Evolutionary conservation across 2,113 vertebrate species (phyloP), one percentile per base, ranked within the genome.

Genomic region (Panthera tigris): DNA sequence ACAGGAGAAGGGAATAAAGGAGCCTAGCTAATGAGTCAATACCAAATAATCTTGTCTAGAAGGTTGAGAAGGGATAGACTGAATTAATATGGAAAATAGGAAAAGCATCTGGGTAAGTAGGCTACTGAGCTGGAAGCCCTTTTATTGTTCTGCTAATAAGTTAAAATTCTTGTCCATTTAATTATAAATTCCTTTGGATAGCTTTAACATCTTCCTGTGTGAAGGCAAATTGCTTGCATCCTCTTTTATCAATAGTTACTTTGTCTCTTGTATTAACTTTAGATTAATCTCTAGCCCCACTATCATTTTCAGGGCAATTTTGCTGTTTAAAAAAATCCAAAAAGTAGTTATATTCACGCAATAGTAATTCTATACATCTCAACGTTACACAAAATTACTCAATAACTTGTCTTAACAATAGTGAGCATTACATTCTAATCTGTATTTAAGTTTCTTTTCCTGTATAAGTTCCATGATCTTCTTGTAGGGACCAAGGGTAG

Each of bases 211-310:
- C 13, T 29, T 85, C 11, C 27, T 92, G 4, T 84, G 39, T 68
- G 76, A 76, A 55, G 27, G 14, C 11, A 81, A 57, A 88, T 19
- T 48, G 23, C 16, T 68, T 79, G 27, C 73, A 39, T 57, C 61
- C n/a, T 18, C 31, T 87, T 89, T 93, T 68, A 98, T 94, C 88
- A 95, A 87, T 87, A 92, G 45, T 84, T 68, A 71, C 33, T 31
- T 52, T 82, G 33, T 89, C 79, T 86, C 66, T 93, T 41, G 90
- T 68, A 91, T 91, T 41, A 89, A 61, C 18, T 79, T 74, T 66
- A 92, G 27, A 23, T 84, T 31, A 96, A 90, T 66, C 8, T 78
- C 9, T 57, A 63, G 63, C 7, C 33, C 52, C 27, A 92, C 39
- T 63, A 78, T 66, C 52, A 7, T 48, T 73, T 88, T 61, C n/a